Evolutionary conservation across 2,113 vertebrate genomes (phyloP).

Genomic region (Anthoscopus minutus): DNA sequence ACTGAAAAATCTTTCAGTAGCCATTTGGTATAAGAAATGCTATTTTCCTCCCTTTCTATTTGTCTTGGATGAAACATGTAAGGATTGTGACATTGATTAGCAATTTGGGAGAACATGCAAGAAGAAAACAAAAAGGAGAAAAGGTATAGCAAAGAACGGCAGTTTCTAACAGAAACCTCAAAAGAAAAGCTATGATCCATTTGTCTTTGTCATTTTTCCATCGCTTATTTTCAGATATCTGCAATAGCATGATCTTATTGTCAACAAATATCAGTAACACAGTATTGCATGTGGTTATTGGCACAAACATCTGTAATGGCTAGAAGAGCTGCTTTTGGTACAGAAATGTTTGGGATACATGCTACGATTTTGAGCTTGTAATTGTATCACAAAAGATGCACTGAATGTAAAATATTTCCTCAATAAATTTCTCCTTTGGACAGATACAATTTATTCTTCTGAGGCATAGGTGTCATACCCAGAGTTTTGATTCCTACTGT

Average conservation of each 20-base stretch:
- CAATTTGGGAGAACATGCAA: conserved; percentile 1
- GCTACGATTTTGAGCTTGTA: neutral
- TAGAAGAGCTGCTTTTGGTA: neutral
- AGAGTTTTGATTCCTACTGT: neutral
- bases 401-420: neutral
- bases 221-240: neutral
- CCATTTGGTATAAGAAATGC: neutral
- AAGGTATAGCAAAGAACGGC: neutral
- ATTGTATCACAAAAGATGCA: neutral
- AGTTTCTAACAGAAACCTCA: neutral
- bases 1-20: neutral
- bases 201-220: neutral
- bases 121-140: neutral
- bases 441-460: neutral
- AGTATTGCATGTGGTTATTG: neutral
- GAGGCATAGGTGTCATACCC: neutral
- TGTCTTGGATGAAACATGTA: neutral
- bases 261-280: neutral
- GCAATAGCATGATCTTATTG: neutral
- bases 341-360: neutral
- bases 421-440: neutral
- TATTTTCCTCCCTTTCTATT: neutral
- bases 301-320: neutral
- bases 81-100: neutral
- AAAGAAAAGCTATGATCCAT: neutral